Base-by-base conservation (phyloP, 2,797 vertebrate genomes). In the Melanotaenia maccullochi region DNA sequence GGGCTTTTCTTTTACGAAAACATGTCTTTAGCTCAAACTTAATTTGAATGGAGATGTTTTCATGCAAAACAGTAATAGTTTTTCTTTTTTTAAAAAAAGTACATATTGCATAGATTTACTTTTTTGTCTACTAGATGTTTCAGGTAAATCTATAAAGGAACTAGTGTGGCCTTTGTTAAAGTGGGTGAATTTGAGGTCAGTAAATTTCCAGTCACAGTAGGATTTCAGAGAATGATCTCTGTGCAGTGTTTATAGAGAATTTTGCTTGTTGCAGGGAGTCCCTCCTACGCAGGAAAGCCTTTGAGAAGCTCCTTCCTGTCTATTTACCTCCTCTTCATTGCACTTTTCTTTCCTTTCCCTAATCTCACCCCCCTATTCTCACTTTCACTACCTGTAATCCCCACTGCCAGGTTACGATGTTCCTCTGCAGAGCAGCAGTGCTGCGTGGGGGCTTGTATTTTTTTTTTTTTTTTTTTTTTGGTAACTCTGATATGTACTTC, bases 201-300 rank as follows among this genome's bases (percentile, higher is more conserved):
- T 76, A 78, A 79, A 84, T 90, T 90, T 91, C 89, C 91, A 87
- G 70, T 84, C 63, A 79, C 65, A 11, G 28, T 18, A 3, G 65
- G 76, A 87, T 89, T 92, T 89, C 85, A 84, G 76, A 90, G 87
- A 89, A 87, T 35, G 35, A 65, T 78, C 61, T 78, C 81, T 73
- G 74, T 80, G 49, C 57, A 69, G 66, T 75, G 72, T 87, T 89
- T 82, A 78, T 30, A 86, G 72, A 83, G 82, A 86, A 84, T 65
- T 36, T 42, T 83, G 73, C 20, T 65, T 81, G 78, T 78, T 83
- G 66, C 44, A 86, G 91, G 90, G 89, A 92, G 89, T 91, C 89
- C 89, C 91, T 91, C 93, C 91, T 73, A 93, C 87, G 87, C 91
- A 94, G 93, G 93, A 94, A 94, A 94, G 89, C 93, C 94, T 93